Base-by-base conservation (phyloP, 2,113 vertebrate genomes). In the Paedocypris sp. region DNA sequence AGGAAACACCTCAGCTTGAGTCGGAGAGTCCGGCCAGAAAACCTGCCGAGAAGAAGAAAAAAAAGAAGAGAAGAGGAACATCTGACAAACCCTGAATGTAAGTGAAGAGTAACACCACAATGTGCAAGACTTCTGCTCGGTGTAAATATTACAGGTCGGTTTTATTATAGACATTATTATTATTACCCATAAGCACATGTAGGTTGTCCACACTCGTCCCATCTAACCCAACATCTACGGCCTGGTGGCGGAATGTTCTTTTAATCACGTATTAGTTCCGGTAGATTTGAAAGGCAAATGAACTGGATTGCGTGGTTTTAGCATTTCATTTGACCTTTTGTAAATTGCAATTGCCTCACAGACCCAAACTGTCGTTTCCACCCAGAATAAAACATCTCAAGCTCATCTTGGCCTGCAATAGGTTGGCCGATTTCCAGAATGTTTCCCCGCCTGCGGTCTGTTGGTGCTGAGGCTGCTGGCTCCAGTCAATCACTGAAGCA, bases 251-350 rank as follows among this genome's bases (percentile, higher is more conserved):
- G 4, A 7, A 63, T 33, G 54, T 50, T 53, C 5, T 28, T 66
- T 52, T 46, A 52, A 53, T 60, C 29, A 45, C 48, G 11, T 43
- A 60, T 60, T 52, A 60, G 48, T 66, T 66, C 53, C 45, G 35
- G 45, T 36, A 60, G 35, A 66, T 38, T 42, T 66, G 53, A 42
- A 43, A 38, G 45, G 23, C 13, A 59, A 38, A 25, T 49, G 4
- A 23, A 43, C 28, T 32, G 45, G 38, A 36, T 12, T 26, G 23
- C 15, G 46, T 10, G 9, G 19, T 62, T 43, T 20, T 42, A 43
- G 9, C 6, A 3, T 20, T n/a, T 42, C 19, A 9, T 42, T 60
- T 60, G 56, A 45, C 47, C 47, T 66, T 57, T n/a, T 42, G 16
- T 12, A 46, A 63, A 46, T 54, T 12, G 35, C 25, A 38, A 29